Conservation (phyloP, 1,140 invertebrate species). For the Berghia stephanieae region DNA sequence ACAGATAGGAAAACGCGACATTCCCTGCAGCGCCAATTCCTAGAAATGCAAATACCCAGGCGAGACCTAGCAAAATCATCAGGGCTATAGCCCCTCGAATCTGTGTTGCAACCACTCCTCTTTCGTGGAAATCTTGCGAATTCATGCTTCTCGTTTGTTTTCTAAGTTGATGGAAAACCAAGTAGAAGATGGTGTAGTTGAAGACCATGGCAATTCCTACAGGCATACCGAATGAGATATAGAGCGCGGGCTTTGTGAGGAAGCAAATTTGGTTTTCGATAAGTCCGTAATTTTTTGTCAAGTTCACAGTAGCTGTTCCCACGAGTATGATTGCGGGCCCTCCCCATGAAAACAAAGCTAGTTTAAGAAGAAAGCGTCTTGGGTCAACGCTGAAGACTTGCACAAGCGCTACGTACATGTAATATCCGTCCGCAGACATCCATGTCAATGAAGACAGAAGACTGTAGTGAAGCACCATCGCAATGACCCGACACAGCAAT, state of each 20-base stretch:
- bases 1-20: slow-evolving; percentile 69
- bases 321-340: slow-evolving; percentile 63
- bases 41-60: slow-evolving; percentile 70
- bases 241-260: slow-evolving; percentile 62
- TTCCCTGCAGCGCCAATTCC: slow-evolving; percentile 63
- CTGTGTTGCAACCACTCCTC: slow-evolving; percentile 32
- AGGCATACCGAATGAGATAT: slow-evolving; percentile 67
- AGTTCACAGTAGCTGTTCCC: slow-evolving; percentile 57
- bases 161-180: slow-evolving; percentile 64
- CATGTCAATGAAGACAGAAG: slow-evolving; percentile 58
- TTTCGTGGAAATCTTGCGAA: not conserved
- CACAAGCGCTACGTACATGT: slow-evolving; percentile 64
- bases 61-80: slow-evolving; percentile 70
- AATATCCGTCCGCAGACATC: slow-evolving; percentile 64
- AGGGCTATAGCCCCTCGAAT: slow-evolving; percentile 69
- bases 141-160: not conserved
- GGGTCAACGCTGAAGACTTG: slow-evolving; percentile 64
- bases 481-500: slow-evolving; percentile 49
- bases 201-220: slow-evolving; percentile 67
- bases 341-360: slow-evolving; percentile 70
- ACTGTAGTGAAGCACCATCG: slow-evolving; percentile 58
- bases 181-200: slow-evolving; percentile 67
- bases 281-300: slow-evolving; percentile 56
- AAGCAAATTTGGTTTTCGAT: slow-evolving; percentile 62
- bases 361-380: slow-evolving; percentile 69